Percentiles rank a stretch among this genome's conserved stretches.
Evolutionary conservation across 2,113 vertebrate genomes (phyloP).

Genomic region (Cynocephalus volans): DNA sequence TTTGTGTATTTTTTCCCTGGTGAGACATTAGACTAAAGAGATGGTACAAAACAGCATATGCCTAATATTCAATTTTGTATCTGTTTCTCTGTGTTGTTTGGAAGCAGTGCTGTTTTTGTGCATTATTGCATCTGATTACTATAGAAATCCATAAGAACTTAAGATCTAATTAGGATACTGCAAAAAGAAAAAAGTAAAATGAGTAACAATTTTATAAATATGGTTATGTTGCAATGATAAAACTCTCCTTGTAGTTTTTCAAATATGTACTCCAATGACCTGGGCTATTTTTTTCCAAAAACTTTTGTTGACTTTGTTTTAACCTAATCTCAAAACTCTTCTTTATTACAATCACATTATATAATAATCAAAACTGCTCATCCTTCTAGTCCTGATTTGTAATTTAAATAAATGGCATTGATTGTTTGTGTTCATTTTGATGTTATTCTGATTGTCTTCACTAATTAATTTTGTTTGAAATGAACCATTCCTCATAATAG

Average conservation of each 20-base stretch:
- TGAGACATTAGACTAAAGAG: constrained; percentile 80
- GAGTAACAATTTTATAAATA: not conserved
- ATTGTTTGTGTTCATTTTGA: constrained; percentile 68
- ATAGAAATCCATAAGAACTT: constrained; percentile 61
- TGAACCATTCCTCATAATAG: constrained; percentile 77
- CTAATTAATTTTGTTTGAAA: constrained; percentile 75
- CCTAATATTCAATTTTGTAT: constrained; percentile 69
- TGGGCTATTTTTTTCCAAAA: not conserved
- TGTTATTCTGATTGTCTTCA: constrained; percentile 69
- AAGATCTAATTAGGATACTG: not conserved
- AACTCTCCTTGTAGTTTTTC: not conserved
- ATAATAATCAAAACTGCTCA: constrained; percentile 44
- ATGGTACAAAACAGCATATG: constrained; percentile 77
- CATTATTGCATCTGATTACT: constrained; percentile 10
- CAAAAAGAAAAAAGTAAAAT: not conserved
- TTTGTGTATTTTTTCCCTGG: constrained; percentile 64
- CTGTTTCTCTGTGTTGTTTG: constrained; percentile 72
- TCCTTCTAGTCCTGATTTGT: constrained; percentile 62
- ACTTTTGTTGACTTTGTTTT: constrained; percentile 38
- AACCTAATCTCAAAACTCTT: not conserved
- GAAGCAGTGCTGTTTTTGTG: constrained; percentile 61
- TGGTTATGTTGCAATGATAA: not conserved
- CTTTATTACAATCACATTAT: constrained; percentile 57
- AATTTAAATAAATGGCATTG: constrained; percentile 74
- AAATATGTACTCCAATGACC: not conserved